phyloP scores from a whole-genome alignment of 2,888 invertebrate genomes.

The Bedellia somnulentella region DNA sequence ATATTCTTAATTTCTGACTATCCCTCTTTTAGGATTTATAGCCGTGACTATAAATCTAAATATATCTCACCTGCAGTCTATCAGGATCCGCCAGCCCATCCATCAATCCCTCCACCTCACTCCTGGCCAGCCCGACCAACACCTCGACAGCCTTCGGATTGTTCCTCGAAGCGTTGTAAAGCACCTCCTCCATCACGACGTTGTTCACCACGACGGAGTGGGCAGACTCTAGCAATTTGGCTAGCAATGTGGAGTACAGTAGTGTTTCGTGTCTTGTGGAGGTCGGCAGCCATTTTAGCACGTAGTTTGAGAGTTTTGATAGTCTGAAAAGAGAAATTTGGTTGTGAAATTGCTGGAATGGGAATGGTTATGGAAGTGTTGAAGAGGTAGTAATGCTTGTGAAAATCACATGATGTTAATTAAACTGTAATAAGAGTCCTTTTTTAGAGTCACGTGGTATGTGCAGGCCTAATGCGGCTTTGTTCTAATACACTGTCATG shows the following conservation, averaged over 20 bases:
- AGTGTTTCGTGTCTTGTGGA: constrained; percentile 28
- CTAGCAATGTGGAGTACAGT: constrained; percentile 38
- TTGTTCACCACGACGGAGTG: constrained; percentile 32
- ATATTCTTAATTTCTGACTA: neutral
- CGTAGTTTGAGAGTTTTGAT: constrained; percentile 26
- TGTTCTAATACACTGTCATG: too few species aligned
- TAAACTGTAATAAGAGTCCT: too few species aligned
- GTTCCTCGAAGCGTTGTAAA: constrained; percentile 35
- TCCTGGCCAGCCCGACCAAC: constrained; percentile 23
- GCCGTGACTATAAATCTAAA: neutral
- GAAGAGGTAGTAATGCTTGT: too few species aligned
- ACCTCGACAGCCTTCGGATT: constrained; percentile 32
- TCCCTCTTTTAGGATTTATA: neutral
- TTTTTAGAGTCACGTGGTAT: too few species aligned
- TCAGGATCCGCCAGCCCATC: constrained; percentile 45
- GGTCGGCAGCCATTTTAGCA: constrained; percentile 29
- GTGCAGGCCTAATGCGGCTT: too few species aligned
- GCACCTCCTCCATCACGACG: constrained; percentile 37
- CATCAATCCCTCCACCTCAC: constrained; percentile 29
- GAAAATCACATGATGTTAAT: too few species aligned
- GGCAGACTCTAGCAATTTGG: constrained; percentile 38
- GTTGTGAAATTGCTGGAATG: too few species aligned
- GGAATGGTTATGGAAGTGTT: too few species aligned
- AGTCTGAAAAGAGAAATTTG: constrained; percentile 23
- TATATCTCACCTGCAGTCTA: constrained; percentile 31